Conservation (phyloP, 2,797 vertebrate genomes). For the Mareca strepera region DNA sequence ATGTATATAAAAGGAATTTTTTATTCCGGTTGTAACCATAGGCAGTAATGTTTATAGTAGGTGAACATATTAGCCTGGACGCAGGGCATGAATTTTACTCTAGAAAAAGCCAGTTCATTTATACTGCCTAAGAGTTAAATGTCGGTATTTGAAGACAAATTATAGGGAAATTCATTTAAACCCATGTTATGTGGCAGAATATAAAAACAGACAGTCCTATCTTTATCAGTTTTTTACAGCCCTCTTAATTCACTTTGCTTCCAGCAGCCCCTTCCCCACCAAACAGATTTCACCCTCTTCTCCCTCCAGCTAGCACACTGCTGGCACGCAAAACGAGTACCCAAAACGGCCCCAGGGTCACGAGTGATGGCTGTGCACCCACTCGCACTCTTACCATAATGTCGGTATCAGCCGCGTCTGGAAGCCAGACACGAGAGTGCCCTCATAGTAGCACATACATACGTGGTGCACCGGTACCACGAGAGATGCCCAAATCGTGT, state of each 20-base stretch:
- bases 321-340: neutral
- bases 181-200: constrained; percentile 64
- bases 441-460: neutral
- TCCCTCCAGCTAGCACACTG: constrained; percentile 6
- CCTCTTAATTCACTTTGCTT: constrained; percentile 63
- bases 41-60: constrained; percentile 78
- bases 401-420: neutral
- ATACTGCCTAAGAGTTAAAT: constrained; percentile 76
- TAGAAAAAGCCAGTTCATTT: constrained; percentile 74
- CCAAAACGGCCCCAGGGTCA: neutral
- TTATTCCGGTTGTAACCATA: constrained; percentile 77
- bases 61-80: constrained; percentile 76
- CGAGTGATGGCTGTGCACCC: neutral
- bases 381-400: neutral
- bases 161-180: constrained; percentile 78
- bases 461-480: neutral
- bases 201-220: constrained; percentile 70
- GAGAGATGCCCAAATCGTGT: neutral
- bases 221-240: constrained; percentile 64
- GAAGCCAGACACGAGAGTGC: neutral
- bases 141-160: constrained; percentile 75
- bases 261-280: constrained; percentile 27
- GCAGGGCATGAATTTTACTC: constrained; percentile 78
- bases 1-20: constrained; percentile 77
- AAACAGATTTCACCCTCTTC: constrained; percentile 43